These are phyloP conservation scores for Acrocephalus scirpaceus DNA, from an alignment of 2,797 vertebrate species.

Conservation along the genomic window DNA sequence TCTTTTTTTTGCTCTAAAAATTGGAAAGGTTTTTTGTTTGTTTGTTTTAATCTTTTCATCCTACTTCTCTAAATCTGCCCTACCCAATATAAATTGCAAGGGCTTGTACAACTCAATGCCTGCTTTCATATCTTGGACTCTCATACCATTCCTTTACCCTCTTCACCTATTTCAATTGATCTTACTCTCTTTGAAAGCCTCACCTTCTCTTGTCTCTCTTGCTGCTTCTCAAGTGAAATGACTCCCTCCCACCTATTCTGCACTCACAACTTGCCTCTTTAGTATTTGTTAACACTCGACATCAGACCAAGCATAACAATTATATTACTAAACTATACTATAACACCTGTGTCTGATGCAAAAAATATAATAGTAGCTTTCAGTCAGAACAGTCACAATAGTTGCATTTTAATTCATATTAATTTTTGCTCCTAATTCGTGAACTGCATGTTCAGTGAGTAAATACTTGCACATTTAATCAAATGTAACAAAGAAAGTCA, in stretches of 20 bases:
- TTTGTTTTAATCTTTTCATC: background rate
- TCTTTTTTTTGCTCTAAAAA: background rate
- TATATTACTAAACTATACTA: background rate
- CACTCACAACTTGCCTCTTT: background rate
- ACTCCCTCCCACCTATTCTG: background rate
- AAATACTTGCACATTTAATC: background rate
- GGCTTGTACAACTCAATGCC: background rate
- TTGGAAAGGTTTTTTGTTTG: background rate
- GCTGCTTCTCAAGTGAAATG: background rate
- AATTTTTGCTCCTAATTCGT: background rate
- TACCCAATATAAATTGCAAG: background rate
- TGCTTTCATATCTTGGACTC: background rate
- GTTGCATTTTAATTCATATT: background rate
- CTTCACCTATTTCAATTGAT: background rate
- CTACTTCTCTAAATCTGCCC: background rate
- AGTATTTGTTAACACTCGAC: background rate
- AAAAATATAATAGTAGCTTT: background rate
- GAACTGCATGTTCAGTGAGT: background rate
- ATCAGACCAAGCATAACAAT: background rate
- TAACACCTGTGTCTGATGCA: background rate
- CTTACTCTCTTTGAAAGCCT: background rate
- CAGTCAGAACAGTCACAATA: background rate
- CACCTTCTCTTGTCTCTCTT: background rate
- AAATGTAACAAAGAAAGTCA: background rate
- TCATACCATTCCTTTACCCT: background rate